Base-by-base conservation (phyloP, 2,888 invertebrate genomes). In the Tenthredo notha region DNA sequence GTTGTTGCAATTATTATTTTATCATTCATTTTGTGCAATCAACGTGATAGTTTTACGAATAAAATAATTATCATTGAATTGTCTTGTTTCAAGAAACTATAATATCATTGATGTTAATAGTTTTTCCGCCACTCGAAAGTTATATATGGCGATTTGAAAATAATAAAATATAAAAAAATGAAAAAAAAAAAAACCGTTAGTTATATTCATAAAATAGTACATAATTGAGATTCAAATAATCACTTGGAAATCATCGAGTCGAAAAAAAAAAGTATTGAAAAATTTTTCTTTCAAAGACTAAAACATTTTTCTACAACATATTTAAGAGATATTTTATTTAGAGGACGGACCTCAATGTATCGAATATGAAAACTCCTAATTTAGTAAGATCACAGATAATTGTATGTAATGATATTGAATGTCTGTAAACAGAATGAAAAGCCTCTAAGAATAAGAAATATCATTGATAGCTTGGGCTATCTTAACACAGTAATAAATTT, bases 311-410 rank as follows among this genome's bases (percentile, higher is more conserved):
- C 15, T n/a, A 37, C 18, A 18, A 67, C 29, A 67, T 33, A 67
- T 65, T 29, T 12, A 29, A 65, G 21, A 33, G 15, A 29, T 25
- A 29, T 67, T 21, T 61, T 67, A 15, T 9, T 61, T 1, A 5
- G 6, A 67, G 67, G 25, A 67, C 29, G 33, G 67, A 33, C 12
- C 33, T 67, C 29, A 67, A 33, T 33, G 5, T 67, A 67, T 12
- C 15, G 67, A 33, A 5, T 25, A 25, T 25, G 18, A 7, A 67
- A 33, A 67, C 18, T 67, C 67, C 33, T 67, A 67, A 12, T 18
- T 67, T 33, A 67, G 29, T 67, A 67, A 67, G 67, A 67, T 67
- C 67, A 67, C 67, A 67, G 67, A 67, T 67, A 33, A 18, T 33
- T 33, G 67, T 67, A 67, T 67, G 6, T 33, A 18, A 67, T 67